These are phyloP conservation scores for Cephalophus harveyi DNA, from an alignment of 2,113 vertebrate genomes.

Conservation along the genomic window DNA sequence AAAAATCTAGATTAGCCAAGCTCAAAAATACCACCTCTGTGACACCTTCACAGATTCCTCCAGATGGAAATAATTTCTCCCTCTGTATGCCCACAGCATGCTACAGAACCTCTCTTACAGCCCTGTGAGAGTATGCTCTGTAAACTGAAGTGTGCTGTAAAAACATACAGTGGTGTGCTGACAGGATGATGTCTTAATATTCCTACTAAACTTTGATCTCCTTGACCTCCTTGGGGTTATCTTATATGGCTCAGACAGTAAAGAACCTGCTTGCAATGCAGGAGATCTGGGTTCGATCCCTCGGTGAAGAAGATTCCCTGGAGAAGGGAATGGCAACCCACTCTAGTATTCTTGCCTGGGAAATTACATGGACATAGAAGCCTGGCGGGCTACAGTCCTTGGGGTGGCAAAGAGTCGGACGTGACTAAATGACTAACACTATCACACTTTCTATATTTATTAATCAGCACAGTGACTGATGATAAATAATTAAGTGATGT, in stretches of 20 bases:
- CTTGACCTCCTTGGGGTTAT: not conserved
- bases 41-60: not conserved
- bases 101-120: not conserved
- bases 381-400: not conserved
- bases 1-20: not conserved
- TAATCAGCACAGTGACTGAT: not conserved
- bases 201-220: not conserved
- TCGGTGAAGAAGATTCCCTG: not conserved
- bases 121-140: not conserved
- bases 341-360: not conserved
- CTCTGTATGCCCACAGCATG: not conserved
- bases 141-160: not conserved
- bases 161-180: not conserved
- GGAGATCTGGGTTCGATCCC: not conserved
- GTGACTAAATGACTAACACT: not conserved
- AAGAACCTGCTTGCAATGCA: not conserved
- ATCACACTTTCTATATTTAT: not conserved
- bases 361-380: not conserved
- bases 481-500: not conserved
- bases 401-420: not conserved
- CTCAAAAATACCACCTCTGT: not conserved
- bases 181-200: not conserved
- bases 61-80: not conserved
- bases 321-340: not conserved
- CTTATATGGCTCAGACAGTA: not conserved